Evolutionary conservation across 2,888 invertebrate species (phyloP), one percentile per base, ranked within the genome.

Genomic region (Dryobota labecula): DNA sequence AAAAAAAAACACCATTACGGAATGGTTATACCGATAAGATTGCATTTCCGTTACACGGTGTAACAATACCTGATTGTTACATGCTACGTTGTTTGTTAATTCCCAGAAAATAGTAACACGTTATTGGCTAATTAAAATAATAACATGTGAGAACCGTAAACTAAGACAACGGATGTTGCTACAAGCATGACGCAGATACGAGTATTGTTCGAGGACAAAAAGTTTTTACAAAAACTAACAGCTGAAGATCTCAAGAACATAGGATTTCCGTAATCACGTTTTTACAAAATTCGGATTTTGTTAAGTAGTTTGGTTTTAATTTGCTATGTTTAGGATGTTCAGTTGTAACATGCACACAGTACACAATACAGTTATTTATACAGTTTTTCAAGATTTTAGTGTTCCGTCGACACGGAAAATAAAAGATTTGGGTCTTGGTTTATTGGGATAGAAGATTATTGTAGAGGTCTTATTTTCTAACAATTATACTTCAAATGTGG

Each of bases 161-260:
- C 68, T 80, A 78, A 83, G 73, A 77, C 74, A 83, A 84, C 84
- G 84, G 83, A 86, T 84, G 79, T 82, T 78, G 67, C 77, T 78
- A 62, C 63, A 73, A 73, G 57, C 72, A 70, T 80, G 70, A 85
- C 73, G 80, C 72, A 70, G 64, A 54, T 72, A 63, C 70, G 24
- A 76, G 76, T 80, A 80, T 64, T 73, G 74, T 78, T 77, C 74
- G 67, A 47, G 54, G 70, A 70, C 75, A 84, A 84, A 83, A 86
- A 81, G 63, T 56, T 69, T 64, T 58, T 54, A 81, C 70, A 84
- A 82, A 85, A 84, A 85, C 67, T 54, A 78, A 79, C 83, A 84
- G 80, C 81, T 84, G 83, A 76, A 74, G 77, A 83, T 79, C 76
- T 86, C 81, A 80, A 82, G 76, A 80, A 76, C 76, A 68, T 70